Evolutionary conservation across 1,140 invertebrate genomes (phyloP), one percentile per base, ranked within the genome.

Genomic region (Notospermus geniculatus): DNA sequence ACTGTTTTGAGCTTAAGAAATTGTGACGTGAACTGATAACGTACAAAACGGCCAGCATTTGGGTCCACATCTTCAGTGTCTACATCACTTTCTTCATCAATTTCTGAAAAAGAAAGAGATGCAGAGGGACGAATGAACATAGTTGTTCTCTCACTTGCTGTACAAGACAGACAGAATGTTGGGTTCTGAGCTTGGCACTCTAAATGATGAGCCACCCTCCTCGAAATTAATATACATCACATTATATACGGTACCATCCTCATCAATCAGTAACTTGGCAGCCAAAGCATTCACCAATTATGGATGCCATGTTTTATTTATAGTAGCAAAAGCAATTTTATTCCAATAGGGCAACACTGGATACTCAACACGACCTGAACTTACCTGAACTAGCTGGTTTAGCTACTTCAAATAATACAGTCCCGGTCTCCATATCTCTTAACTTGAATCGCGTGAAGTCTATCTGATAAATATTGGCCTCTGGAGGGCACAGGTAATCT

Each of bases 401-500:
- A 5, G 92, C 91, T 61, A 99, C 97, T 85, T 99, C 96, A 85
- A 99, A 99, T 25, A 99, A 83, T 43, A 96, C 87, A 7, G 89
- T 90, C 23, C 91, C 92, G 63, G 90, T 91, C 72, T 98, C 95
- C 75, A 98, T 85, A 80, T 99, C 95, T 59, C 96, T 84, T 64
- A 99, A 94, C 85, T 97, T 96, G 81, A 98, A 99, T 66, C 92
- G 86, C 29, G 93, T 96, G 82, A 99, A 99, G 80, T 98, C 95
- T 75, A 99, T 98, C 70, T 97, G 92, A 83, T 93, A 98, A 57
- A 96, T 85, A 83, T 98, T 99, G 25, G 92, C 95, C 72, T 97
- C 93, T 22, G 93, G 91, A 62, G 89, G 88, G 78, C 95, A 98
- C 36, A 98, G 84, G 80, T 98, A 99, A 71, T 86, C 90, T 91